Evolutionary conservation across 2,888 invertebrate genomes (phyloP).

Genomic region (Podabrus alpinus): DNA sequence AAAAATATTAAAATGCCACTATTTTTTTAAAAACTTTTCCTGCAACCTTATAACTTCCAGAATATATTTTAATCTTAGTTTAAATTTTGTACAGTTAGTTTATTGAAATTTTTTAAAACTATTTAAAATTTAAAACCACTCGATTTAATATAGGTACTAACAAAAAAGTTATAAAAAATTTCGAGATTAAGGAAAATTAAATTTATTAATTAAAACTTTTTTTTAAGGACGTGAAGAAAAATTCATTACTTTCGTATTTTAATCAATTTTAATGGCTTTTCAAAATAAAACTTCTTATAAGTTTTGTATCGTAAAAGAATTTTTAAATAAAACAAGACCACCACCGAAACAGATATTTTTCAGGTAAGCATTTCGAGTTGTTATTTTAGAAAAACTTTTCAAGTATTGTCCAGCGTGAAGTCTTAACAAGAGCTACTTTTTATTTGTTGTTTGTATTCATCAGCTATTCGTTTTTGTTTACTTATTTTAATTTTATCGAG

Average conservation of each 20-base stretch:
- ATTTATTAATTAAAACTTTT: neutral
- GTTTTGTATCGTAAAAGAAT: neutral
- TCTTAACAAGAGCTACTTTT: neutral
- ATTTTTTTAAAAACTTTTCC: too few relatives aligned
- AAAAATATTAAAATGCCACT: constrained; percentile 57
- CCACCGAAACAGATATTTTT: neutral
- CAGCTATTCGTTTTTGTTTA: neutral
- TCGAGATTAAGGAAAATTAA: neutral
- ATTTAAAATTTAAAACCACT: too few relatives aligned
- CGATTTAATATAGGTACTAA: too few relatives aligned
- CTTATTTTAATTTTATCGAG: neutral
- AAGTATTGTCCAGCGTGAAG: neutral
- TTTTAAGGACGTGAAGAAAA: neutral
- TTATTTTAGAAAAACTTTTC: neutral
- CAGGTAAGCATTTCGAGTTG: neutral
- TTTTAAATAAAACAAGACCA: neutral
- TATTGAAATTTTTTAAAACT: too few relatives aligned
- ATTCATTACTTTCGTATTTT: neutral
- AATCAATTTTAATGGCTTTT: neutral
- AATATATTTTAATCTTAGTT: too few relatives aligned
- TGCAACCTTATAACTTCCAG: too few relatives aligned
- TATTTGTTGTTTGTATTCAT: neutral
- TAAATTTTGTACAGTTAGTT: too few relatives aligned
- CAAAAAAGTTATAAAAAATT: too few relatives aligned
- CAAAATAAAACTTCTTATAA: neutral